These are phyloP conservation scores for Tupaia chinensis DNA, from an alignment of 2,113 vertebrate genomes.

Conservation along the genomic window DNA sequence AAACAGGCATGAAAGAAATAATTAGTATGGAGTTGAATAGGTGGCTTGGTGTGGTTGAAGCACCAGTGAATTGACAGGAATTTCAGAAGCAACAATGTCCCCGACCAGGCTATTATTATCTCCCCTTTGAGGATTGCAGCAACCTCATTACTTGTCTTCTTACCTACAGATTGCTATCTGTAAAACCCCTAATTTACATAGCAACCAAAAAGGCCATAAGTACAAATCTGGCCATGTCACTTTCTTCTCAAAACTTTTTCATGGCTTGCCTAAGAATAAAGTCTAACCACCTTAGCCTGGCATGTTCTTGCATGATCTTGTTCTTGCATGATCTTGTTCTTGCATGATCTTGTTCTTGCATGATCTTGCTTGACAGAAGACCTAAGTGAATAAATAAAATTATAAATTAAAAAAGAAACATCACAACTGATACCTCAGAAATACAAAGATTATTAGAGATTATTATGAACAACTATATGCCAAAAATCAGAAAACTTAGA, in stretches of 20 bases:
- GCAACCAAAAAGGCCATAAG: neutral
- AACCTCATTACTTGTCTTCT: neutral
- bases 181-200: neutral
- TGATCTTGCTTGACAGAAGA: too few relatives aligned
- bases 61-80: neutral
- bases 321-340: too few relatives aligned
- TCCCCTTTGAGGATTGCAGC: neutral
- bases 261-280: neutral
- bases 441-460: neutral
- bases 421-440: neutral
- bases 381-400: too few relatives aligned
- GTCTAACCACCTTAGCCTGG: neutral
- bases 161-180: neutral
- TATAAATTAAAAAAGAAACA: neutral
- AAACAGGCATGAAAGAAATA: neutral
- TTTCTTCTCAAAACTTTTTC: neutral
- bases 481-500: neutral
- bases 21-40: fast-evolving
- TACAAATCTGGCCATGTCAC: neutral
- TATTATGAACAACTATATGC: neutral
- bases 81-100: neutral
- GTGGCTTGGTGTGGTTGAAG: neutral
- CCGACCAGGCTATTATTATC: neutral
- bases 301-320: neutral
- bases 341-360: too few relatives aligned